These are phyloP conservation scores for Oncorhynchus mykiss DNA, from an alignment of 2,113 vertebrate genomes.

Conservation along the genomic window DNA sequence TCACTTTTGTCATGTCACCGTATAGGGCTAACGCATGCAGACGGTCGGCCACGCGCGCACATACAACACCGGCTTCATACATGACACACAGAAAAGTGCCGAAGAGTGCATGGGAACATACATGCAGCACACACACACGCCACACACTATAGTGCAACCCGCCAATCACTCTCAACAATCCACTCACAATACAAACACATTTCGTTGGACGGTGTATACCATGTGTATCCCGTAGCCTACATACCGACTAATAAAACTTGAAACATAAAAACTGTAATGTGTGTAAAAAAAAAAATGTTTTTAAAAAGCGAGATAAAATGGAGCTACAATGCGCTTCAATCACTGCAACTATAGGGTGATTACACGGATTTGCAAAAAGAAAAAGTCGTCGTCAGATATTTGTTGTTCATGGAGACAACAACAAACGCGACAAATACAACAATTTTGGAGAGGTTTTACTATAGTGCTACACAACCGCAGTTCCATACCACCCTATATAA, in stretches of 20 bases:
- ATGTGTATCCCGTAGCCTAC: too few relatives aligned
- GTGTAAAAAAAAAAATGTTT: neutral
- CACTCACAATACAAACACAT: conserved; percentile 15
- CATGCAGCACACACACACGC: conserved; percentile 42
- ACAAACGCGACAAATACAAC: conserved; percentile 53
- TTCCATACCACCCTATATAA: conserved; percentile 47
- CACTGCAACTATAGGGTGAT: conserved; percentile 45
- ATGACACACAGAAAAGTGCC: conserved; percentile 66
- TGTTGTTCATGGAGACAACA: conserved; percentile 56
- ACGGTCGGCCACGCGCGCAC: conserved; percentile 59
- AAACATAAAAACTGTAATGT: conserved; percentile 34
- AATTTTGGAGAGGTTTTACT: conserved; percentile 45
- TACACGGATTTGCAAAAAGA: conserved; percentile 32
- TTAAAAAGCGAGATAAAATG: neutral
- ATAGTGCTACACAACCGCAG: conserved; percentile 22
- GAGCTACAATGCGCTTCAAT: neutral
- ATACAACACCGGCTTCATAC: conserved; percentile 66
- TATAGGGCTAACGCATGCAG: conserved; percentile 31
- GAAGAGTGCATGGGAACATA: conserved; percentile 48
- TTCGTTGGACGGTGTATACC: too few relatives aligned
- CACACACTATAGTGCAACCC: conserved; percentile 12
- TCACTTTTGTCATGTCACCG: conserved; percentile 54
- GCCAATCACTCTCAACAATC: conserved; percentile 42
- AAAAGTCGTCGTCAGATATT: conserved; percentile 63
- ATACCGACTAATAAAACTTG: too few relatives aligned